phyloP scores from a whole-genome alignment of 2,113 vertebrate genomes.

The Hemibagrus wyckioides region DNA sequence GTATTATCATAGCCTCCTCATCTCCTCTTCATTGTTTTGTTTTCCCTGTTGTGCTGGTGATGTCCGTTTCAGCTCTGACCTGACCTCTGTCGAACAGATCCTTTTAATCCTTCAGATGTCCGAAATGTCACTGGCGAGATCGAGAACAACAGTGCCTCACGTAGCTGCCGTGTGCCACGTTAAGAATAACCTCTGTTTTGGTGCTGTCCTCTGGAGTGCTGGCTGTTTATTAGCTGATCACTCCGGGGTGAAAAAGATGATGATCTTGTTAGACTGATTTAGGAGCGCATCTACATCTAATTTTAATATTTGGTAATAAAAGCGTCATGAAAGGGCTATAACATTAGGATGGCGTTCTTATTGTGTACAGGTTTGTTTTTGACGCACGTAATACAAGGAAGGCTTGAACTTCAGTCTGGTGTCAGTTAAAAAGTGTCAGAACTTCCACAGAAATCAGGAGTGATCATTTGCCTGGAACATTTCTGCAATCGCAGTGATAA shows the following conservation, averaged over 20 bases:
- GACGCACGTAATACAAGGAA: not conserved
- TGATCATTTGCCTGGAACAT: not conserved
- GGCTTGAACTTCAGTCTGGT: not conserved
- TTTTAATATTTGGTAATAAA: not conserved
- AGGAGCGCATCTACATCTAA: not conserved
- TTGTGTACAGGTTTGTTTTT: not conserved
- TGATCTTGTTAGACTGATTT: not conserved
- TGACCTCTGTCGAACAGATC: not conserved
- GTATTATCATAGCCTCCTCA: not conserved
- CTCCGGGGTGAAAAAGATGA: not conserved
- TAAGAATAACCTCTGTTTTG: not conserved
- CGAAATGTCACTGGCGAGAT: not conserved
- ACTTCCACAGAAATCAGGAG: not conserved
- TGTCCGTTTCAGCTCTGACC: not conserved
- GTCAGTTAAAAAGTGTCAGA: no score
- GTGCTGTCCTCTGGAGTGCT: not conserved
- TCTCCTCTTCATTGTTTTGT: not conserved
- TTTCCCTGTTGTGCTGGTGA: not conserved
- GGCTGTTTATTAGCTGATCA: not conserved
- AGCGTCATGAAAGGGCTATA: no score
- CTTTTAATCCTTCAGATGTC: not conserved
- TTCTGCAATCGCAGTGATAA: not conserved
- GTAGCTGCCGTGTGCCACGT: not conserved
- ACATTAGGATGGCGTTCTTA: not conserved
- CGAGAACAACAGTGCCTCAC: not conserved